These are phyloP conservation scores for Aplysia californica DNA, from an alignment of 1,140 invertebrate genomes.

Conservation along the genomic window DNA sequence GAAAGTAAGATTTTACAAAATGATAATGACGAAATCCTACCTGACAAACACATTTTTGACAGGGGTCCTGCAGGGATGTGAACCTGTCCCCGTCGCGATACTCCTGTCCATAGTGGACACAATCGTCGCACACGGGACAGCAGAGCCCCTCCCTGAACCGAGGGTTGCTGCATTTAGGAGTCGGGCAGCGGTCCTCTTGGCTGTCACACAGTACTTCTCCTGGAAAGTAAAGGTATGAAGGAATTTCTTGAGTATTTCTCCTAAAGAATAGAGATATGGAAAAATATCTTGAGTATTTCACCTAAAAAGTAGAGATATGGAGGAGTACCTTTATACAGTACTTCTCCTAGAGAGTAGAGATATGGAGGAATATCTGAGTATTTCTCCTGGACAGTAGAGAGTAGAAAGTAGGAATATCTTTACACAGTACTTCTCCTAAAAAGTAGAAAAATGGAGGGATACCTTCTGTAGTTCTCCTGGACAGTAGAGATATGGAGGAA, in stretches of 20 bases:
- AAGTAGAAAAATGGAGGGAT: too few relatives aligned
- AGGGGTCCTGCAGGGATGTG: constrained; percentile 41
- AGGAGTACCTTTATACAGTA: too few relatives aligned
- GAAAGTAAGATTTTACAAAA: neutral
- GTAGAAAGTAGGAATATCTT: too few relatives aligned
- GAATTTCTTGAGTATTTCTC: neutral
- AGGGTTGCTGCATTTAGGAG: constrained; percentile 42
- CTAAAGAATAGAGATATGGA: too few relatives aligned
- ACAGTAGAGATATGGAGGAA: too few relatives aligned
- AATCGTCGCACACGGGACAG: constrained; percentile 56
- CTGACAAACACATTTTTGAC: constrained; percentile 54
- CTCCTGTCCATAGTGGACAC: constrained; percentile 46
- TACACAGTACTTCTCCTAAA: too few relatives aligned
- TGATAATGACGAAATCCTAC: constrained; percentile 40
- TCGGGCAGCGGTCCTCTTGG: constrained; percentile 39
- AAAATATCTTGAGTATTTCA: too few relatives aligned
- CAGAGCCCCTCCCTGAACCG: constrained; percentile 43
- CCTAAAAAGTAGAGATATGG: too few relatives aligned
- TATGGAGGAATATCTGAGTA: too few relatives aligned
- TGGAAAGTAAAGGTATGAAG: constrained; percentile 32
- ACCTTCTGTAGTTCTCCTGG: too few relatives aligned
- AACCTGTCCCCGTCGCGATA: constrained; percentile 55
- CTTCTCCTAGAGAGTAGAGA: too few relatives aligned
- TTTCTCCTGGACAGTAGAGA: too few relatives aligned
- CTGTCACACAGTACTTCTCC: constrained; percentile 53